Percentiles rank a stretch among this genome's conserved stretches.
Evolutionary conservation across 2,888 invertebrate genomes (phyloP).

Genomic region (Drosophila mimica): DNA sequence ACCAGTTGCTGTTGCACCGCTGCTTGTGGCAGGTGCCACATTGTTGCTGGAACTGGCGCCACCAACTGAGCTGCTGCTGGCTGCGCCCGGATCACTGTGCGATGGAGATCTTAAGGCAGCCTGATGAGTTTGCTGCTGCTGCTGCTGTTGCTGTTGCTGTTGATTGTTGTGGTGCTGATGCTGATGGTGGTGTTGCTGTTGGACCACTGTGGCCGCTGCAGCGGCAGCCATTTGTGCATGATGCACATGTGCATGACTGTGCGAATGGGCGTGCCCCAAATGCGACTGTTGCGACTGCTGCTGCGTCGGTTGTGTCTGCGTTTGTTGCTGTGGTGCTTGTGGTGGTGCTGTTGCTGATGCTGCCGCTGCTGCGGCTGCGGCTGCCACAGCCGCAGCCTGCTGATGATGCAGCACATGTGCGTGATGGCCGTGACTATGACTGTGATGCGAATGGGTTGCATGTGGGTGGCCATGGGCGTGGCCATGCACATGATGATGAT

Average conservation of each 20-base stretch:
- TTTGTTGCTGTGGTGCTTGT: constrained; percentile 28
- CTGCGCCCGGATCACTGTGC: constrained; percentile 67
- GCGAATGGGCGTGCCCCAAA: constrained; percentile 52
- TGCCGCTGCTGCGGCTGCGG: constrained; percentile 38
- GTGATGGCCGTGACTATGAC: constrained; percentile 49
- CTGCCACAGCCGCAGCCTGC: constrained; percentile 51
- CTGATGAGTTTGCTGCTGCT: constrained; percentile 62
- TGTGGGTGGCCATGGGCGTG: constrained; percentile 41
- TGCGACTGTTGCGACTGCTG: constrained; percentile 44
- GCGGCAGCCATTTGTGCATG: constrained; percentile 73
- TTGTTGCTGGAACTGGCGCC: constrained; percentile 47
- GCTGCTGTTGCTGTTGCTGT: constrained; percentile 50
- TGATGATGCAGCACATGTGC: constrained; percentile 64
- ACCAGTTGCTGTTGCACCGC: constrained; percentile 37
- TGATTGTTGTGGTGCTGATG: constrained; percentile 42
- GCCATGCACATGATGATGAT: constrained; percentile 49
- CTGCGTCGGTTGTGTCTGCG: constrained; percentile 32
- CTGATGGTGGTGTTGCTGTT: constrained; percentile 47
- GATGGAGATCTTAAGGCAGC: constrained; percentile 73
- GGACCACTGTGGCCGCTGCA: constrained; percentile 69
- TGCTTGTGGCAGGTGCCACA: constrained; percentile 46
- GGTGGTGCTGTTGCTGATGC: constrained; percentile 32
- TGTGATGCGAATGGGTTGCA: constrained; percentile 21
- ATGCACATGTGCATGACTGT: constrained; percentile 49
- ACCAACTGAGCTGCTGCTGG: constrained; percentile 58